Conservation (phyloP, 53 echinoderm and acorn worm genomes). For the Holothuria leucospilota region DNA sequence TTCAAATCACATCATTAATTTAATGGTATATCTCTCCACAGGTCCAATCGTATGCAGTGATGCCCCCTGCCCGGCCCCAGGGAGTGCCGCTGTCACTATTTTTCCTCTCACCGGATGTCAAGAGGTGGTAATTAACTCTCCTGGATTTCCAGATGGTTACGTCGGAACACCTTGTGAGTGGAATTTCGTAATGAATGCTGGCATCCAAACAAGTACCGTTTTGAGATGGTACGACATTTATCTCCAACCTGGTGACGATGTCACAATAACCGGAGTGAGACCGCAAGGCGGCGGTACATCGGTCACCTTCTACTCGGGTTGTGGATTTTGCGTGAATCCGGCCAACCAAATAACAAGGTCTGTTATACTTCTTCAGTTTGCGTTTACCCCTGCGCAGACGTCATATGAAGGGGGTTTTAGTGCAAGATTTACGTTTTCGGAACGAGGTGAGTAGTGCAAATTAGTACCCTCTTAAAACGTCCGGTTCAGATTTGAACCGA, state of each 20-base stretch:
- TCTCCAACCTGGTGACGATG: not conserved
- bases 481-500: no score
- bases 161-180: not conserved
- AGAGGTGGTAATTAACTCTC: not conserved
- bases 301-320: not conserved
- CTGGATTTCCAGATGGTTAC: conserved; percentile 1
- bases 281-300: not conserved
- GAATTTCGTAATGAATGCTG: not conserved
- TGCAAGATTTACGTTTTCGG: not conserved
- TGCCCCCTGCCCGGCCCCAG: not conserved
- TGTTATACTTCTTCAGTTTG: not conserved
- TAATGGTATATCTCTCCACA: not conserved
- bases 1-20: no score
- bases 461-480: no score
- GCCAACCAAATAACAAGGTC: not conserved
- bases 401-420: not conserved
- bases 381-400: not conserved
- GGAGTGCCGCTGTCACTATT: not conserved
- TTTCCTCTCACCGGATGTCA: not conserved
- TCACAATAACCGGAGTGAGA: not conserved
- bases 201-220: not conserved
- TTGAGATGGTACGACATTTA: not conserved
- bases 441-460: not conserved
- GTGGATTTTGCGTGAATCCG: not conserved
- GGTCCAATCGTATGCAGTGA: conserved; percentile 5